Conservation (phyloP, 1,140 invertebrate species). For the Scaptodrosophila lebanonensis region DNA sequence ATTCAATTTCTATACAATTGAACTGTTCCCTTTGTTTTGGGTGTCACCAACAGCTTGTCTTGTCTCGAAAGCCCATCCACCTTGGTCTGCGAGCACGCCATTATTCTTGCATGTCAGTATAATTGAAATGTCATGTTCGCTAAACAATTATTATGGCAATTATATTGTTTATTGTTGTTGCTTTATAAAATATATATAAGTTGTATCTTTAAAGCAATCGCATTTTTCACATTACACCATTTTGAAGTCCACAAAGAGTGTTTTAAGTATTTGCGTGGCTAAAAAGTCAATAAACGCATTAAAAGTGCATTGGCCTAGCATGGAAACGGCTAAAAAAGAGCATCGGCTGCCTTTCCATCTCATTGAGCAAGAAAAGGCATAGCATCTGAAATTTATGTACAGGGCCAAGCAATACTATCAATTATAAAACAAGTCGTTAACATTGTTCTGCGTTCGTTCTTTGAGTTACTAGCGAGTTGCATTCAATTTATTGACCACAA, state of each 20-base stretch:
- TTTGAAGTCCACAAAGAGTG: too few relatives aligned
- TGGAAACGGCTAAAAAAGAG: slow-evolving; percentile 19
- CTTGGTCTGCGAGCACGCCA: too few relatives aligned
- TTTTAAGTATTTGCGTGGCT: too few relatives aligned
- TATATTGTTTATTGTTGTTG: too few relatives aligned
- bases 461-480: slow-evolving; percentile 49
- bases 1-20: too few relatives aligned
- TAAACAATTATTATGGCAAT: slow-evolving; percentile 16
- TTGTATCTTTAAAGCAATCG: too few relatives aligned
- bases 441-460: slow-evolving; percentile 30
- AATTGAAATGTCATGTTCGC: slow-evolving; percentile 48
- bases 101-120: slow-evolving; percentile 24
- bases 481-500: slow-evolving; percentile 54
- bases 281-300: slow-evolving; percentile 68
- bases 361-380: slow-evolving; percentile 46
- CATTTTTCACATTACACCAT: too few relatives aligned
- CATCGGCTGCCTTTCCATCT: slow-evolving; percentile 51
- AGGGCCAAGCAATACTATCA: slow-evolving; percentile 52
- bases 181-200: too few relatives aligned
- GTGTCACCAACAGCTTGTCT: too few relatives aligned
- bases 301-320: slow-evolving; percentile 55
- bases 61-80: too few relatives aligned
- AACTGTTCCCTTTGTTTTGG: slow-evolving; percentile 5
- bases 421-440: slow-evolving; percentile 49
- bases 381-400: slow-evolving; percentile 26